Evolutionary conservation across 2,797 vertebrate genomes (phyloP), one percentile per base, ranked within the genome.

Genomic region (Pampus argenteus): DNA sequence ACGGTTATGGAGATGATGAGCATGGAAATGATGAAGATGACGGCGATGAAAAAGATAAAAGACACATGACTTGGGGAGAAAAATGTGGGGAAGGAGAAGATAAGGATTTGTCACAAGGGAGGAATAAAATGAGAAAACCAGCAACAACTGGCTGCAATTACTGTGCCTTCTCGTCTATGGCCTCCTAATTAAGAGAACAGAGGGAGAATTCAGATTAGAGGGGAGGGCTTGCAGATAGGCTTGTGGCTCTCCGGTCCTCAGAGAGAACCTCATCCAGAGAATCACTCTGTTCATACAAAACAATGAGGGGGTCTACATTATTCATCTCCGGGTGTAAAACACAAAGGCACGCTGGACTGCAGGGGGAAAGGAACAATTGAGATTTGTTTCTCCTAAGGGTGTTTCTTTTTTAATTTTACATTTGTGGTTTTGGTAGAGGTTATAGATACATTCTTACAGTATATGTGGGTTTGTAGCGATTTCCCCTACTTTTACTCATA

Each of bases 161-260:
- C 51, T 5, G 59, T 51, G 65, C 54, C 66, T 76, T 75, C 76
- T 73, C 80, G 78, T 89, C 72, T 66, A 36, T 49, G 55, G 83
- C 66, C 66, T 77, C 50, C 84, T 90, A 88, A 91, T 93, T 90
- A 91, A 81, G 80, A 83, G 85, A 83, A 88, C 71, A 90, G 78
- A 83, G 84, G 47, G 55, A 71, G 79, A 76, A 88, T 88, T 79
- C 81, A 90, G 80, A 93, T 90, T 75, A 79, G 60, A 66, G 66
- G 59, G 73, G 81, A 74, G 82, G 84, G 82, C 84, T 76, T 61
- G 78, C 66, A 85, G 87, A 88, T 77, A 79, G 80, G 86, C 89
- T 85, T 69, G 70, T 89, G 83, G 91, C 76, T 83, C 83, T 47
- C 9, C 38, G 40, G 28, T 84, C 89, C 81, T 80, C 58, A 51